phyloP scores from a whole-genome alignment of 2,113 vertebrate genomes.

The Barnardius zonarius region DNA sequence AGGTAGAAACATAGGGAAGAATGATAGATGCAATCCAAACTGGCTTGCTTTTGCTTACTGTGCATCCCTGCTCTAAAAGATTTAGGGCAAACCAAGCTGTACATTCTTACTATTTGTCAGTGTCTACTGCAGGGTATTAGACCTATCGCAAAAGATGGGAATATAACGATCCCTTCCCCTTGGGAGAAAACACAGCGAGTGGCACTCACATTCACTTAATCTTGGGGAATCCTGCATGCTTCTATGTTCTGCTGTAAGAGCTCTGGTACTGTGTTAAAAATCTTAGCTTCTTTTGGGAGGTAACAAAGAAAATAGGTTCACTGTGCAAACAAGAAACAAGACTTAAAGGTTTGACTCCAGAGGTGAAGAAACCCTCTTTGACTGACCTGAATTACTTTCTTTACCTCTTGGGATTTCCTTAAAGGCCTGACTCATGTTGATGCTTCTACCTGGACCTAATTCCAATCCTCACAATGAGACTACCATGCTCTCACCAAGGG shows the following conservation, averaged over 20 bases:
- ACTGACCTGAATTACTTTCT: neutral
- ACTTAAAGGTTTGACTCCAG: neutral
- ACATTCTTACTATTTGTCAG: neutral
- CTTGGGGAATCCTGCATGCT: neutral
- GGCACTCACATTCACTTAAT: neutral
- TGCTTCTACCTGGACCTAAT: neutral
- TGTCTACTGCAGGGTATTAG: neutral
- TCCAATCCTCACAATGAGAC: neutral
- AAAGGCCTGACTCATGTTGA: neutral
- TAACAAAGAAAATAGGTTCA: neutral
- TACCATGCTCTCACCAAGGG: neutral
- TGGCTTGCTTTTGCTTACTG: neutral
- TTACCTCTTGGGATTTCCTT: neutral
- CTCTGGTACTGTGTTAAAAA: neutral
- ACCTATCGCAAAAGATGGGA: neutral
- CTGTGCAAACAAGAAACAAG: neutral
- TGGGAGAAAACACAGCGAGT: neutral
- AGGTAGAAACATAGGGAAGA: neutral
- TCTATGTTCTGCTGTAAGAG: neutral
- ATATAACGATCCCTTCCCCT: neutral
- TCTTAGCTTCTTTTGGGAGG: neutral
- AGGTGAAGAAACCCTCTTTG: neutral
- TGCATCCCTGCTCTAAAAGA: neutral
- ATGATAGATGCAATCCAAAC: neutral
- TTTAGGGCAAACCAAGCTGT: neutral